Evolutionary conservation across 2,888 invertebrate species (phyloP), one percentile per base, ranked within the genome.

Genomic region (Apocheima hispidaria): DNA sequence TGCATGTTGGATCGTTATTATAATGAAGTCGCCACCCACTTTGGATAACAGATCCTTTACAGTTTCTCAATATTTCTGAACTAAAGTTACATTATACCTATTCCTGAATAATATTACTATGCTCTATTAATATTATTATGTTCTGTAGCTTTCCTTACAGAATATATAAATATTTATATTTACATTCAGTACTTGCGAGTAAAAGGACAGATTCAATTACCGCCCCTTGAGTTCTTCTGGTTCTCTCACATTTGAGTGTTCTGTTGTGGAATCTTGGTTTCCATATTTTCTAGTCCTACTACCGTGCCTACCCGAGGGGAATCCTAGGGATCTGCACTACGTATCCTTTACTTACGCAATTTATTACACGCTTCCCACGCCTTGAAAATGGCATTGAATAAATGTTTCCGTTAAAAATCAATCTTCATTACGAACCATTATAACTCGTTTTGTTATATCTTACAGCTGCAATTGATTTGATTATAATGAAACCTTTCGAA

Each of bases 311-410:
- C n/a, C n/a, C n/a, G n/a, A n/a, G n/a, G n/a, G n/a, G n/a, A n/a
- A n/a, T n/a, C n/a, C n/a, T n/a, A n/a, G n/a, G n/a, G n/a, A n/a
- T n/a, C n/a, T n/a, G n/a, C n/a, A n/a, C 36, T 16, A 36, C 16
- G 36, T 7, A 36, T 7, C 16, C 26, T 26, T 14, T 26, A 18
- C n/a, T 14, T 26, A 18, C n/a, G 2, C n/a, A 18, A 28, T 21
- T 14, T 21, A 33, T 48, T 20, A 14, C 35, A 14, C 23, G 10
- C 38, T 54, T 50, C 54, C 54, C 43, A 48, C 43, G 30, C 60
- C 60, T 60, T 60, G 54, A 50, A 38, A 35, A 49, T 36, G 50
- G 21, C 60, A 50, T 54, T 54, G 60, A 26, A 38, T 7, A 12
- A 26, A n/a, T 38, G 9, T 41, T 50, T 35, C 6, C 12, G 28